Percentiles rank a stretch among this genome's conserved stretches.
phyloP scores from a whole-genome alignment of 2,888 invertebrate species.

The Eupithecia subfuscata region DNA sequence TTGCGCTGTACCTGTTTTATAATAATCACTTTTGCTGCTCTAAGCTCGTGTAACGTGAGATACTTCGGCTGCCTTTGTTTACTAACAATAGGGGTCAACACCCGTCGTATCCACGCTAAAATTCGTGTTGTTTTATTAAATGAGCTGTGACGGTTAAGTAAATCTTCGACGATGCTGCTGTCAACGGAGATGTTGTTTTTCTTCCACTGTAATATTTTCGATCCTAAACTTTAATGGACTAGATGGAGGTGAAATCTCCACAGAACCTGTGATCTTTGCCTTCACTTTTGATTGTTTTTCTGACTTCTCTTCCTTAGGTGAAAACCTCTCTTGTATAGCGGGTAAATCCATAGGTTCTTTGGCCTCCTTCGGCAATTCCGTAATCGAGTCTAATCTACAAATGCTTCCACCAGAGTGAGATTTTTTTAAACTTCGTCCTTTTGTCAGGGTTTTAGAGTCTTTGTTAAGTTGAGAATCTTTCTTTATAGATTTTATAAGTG shows the following conservation, averaged over 20 bases:
- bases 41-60: too few species aligned
- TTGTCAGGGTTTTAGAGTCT: slow-evolving; percentile 50
- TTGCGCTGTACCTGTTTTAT: too few species aligned
- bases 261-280: slow-evolving; percentile 82
- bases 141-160: too few species aligned
- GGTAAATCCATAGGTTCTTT: slow-evolving; percentile 59
- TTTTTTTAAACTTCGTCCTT: slow-evolving; percentile 73
- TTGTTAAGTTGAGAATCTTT: slow-evolving; percentile 35
- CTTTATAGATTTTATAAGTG: slow-evolving; percentile 56
- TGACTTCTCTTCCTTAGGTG: slow-evolving; percentile 51
- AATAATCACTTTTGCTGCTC: too few species aligned
- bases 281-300: slow-evolving; percentile 71
- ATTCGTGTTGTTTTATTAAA: too few species aligned
- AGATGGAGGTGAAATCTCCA: slow-evolving; percentile 77
- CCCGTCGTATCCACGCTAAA: too few species aligned
- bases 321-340: slow-evolving; percentile 72
- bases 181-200: slow-evolving; percentile 57
- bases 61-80: too few species aligned
- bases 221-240: slow-evolving; percentile 82
- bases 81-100: too few species aligned
- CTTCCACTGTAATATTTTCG: slow-evolving; percentile 85
- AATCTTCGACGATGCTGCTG: too few species aligned
- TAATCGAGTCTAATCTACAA: slow-evolving; percentile 75
- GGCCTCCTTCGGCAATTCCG: slow-evolving; percentile 70
- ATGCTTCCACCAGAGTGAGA: slow-evolving; percentile 75